Base-by-base conservation (phyloP, 2,888 invertebrate genomes). In the Phanerotoma sp. region DNA sequence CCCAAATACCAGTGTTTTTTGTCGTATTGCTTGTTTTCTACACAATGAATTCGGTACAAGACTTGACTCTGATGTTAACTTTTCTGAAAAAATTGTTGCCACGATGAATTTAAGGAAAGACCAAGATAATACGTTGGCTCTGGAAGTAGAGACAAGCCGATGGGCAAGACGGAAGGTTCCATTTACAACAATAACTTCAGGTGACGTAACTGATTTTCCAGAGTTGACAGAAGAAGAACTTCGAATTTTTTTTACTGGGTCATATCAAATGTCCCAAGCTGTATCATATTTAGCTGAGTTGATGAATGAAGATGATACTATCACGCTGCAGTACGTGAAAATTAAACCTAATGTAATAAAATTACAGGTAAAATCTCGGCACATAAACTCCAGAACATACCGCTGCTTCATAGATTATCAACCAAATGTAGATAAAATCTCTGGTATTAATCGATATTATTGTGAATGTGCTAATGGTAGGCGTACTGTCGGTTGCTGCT, bases 211-310 rank as follows among this genome's bases (percentile, higher is more conserved):
- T 3, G 40, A 56, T 42, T 56, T 56, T 44, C 40, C 51, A 21
- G 50, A 51, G 15, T 41, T 51, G 32, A 51, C 51, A 9, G 35
- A 35, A 25, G 35, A 38, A 41, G 42, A 56, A 32, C 28, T 49
- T n/a, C 6, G 16, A 32, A 33, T 54, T 33, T 42, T 54, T 15
- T 35, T 41, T 13, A 41, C 40, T 1, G 54, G 42, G 5, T 40
- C 48, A 4, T 48, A 48, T 21, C 48, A 54, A 16, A n/a, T 40
- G 18, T 54, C 54, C 2, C 59, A 63, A 51, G 57, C 62, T 15
- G 49, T 66, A 11, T 62, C 54, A 3, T 63, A 65, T 28, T 58
- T 63, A n/a, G 60, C 63, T 6, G 63, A 61, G 57, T 54, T 63
- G 57, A 44, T 60, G 20, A 54, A 63, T 50, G 58, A 57, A 18